Evolutionary conservation across 2,888 invertebrate species (phyloP).

Genomic region (Troides helena): DNA sequence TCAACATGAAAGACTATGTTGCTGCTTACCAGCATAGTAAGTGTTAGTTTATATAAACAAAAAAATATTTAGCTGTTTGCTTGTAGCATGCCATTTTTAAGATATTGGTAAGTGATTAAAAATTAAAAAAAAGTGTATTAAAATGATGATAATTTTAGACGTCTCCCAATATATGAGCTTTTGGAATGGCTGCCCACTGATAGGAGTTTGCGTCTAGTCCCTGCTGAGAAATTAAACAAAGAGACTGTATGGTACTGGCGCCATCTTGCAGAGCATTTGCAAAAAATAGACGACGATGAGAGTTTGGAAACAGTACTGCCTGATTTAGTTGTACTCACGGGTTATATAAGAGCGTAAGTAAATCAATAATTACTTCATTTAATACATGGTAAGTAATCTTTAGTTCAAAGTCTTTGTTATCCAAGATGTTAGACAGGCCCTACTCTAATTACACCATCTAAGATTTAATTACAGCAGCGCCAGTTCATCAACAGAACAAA

Average conservation of each 20-base stretch:
- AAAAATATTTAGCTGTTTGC: too few relatives aligned
- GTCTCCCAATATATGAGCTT: slow-evolving; percentile 69
- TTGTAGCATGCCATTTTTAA: too few relatives aligned
- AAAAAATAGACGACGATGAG: slow-evolving; percentile 74
- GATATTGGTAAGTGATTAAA: too few relatives aligned
- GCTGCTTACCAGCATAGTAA: too few relatives aligned
- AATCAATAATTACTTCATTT: not conserved
- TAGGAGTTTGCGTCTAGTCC: slow-evolving; percentile 61
- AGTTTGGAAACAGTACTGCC: slow-evolving; percentile 83
- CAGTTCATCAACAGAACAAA: too few relatives aligned
- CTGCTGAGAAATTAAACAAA: slow-evolving; percentile 70
- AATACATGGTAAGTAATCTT: not conserved
- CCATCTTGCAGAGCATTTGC: slow-evolving; percentile 70
- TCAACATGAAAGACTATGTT: too few relatives aligned
- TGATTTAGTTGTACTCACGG: slow-evolving; percentile 85
- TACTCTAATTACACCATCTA: too few relatives aligned
- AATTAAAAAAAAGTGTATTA: too few relatives aligned
- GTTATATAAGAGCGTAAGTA: slow-evolving; percentile 85
- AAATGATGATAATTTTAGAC: slow-evolving; percentile 44
- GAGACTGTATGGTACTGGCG: slow-evolving; percentile 78
- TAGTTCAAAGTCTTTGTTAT: not conserved
- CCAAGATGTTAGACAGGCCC: too few relatives aligned
- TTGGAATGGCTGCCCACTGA: slow-evolving; percentile 76
- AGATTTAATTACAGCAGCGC: too few relatives aligned
- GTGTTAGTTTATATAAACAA: too few relatives aligned